These are phyloP conservation scores for Tachysurus vachellii DNA, from an alignment of 2,113 vertebrate genomes.

Conservation along the genomic window DNA sequence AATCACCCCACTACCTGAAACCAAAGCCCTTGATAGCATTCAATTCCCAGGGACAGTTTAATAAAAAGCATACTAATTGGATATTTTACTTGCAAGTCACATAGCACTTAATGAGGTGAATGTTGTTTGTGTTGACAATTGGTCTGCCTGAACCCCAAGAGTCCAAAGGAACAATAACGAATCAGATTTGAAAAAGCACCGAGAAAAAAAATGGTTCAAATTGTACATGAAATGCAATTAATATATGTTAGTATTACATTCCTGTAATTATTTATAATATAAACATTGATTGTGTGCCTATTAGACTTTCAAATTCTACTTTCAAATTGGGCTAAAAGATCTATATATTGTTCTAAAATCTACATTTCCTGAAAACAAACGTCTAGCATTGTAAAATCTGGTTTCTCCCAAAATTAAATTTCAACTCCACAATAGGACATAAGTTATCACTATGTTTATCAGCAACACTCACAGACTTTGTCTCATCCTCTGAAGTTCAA, in stretches of 20 bases:
- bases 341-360: not conserved
- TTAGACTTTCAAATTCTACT: no score
- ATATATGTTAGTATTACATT: not conserved
- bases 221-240: not conserved
- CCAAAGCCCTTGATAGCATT: not conserved
- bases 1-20: not conserved
- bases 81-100: slow-evolving; percentile 32
- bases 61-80: slow-evolving; percentile 32
- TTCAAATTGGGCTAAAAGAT: not conserved
- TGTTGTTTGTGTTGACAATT: slow-evolving; percentile 59
- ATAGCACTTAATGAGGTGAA: slow-evolving; percentile 35
- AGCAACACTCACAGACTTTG: not conserved
- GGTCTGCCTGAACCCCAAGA: slow-evolving; percentile 29
- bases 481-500: not conserved
- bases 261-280: not conserved
- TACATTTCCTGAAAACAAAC: not conserved
- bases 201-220: not conserved
- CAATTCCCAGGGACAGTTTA: not conserved
- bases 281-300: not conserved
- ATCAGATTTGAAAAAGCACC: slow-evolving; percentile 49
- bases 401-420: not conserved
- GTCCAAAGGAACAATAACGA: slow-evolving; percentile 46
- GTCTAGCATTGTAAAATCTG: not conserved
- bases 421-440: not conserved
- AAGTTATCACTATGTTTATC: not conserved